phyloP scores from a whole-genome alignment of 30 jellyfish, hydroid and myxozoan species.

The Aurelia sp. region DNA sequence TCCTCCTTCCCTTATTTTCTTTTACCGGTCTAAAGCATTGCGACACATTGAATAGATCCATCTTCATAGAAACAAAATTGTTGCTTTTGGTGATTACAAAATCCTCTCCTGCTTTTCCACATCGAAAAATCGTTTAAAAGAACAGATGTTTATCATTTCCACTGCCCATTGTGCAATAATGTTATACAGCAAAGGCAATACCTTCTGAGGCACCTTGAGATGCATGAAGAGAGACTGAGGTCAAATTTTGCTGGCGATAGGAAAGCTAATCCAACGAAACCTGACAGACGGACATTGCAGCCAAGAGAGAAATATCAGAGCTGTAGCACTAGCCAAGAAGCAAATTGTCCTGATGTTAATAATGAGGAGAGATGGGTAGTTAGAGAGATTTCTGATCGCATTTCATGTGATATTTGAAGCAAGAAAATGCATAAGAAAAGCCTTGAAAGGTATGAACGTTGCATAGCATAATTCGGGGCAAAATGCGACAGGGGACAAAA shows the following conservation, averaged over 20 bases:
- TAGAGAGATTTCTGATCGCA: neutral
- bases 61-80: neutral
- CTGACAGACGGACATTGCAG: no score
- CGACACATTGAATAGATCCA: constrained; percentile 15
- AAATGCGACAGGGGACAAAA: no score
- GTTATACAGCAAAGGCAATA: neutral
- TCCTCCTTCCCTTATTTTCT: neutral
- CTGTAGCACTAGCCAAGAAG: no score
- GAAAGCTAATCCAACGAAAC: no score
- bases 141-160: constrained; percentile 6
- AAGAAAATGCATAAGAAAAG: neutral
- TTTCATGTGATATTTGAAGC: neutral
- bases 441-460: no score
- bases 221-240: neutral
- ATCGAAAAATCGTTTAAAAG: neutral
- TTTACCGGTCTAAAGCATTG: neutral
- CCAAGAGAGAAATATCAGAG: no score
- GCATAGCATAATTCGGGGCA: no score
- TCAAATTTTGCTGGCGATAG: no score
- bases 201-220: neutral
- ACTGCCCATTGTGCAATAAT: constrained; percentile 9
- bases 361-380: neutral
- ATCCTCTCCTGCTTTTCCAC: constrained; percentile 10
- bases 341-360: no score
- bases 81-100: no score